Evolutionary conservation across 30 jellyfish, hydroid and myxozoan genomes (phyloP), one percentile per base, ranked within the genome.

Genomic region (Nemopilema nomurai): DNA sequence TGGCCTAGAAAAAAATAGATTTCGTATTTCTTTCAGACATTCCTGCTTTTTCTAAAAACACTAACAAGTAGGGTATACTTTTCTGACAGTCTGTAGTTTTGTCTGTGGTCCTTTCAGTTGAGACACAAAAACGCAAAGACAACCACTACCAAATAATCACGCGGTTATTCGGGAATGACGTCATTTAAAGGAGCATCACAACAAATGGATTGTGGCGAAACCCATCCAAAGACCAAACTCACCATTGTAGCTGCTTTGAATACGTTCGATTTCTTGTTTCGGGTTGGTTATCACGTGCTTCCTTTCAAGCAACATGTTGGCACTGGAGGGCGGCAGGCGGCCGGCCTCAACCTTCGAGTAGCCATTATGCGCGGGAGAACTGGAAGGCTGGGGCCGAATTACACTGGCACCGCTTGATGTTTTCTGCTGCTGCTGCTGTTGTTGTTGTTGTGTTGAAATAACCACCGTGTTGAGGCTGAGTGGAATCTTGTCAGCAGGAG

Each of bases 341-440:
- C 31, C 80, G 0, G 89, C 24, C 1, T 79, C 89, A 20, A 79
- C 74, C 73, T 67, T 79, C 22, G 93, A 70, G 68, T 16, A 84
- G 57, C 93, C 93, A 84, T 84, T 84, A 8, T 84, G 93, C 29
- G 75, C 19, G 26, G 90, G n/a, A 31, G 71, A 32, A 32, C 70
- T 74, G 49, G 91, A 87, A 0, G 91, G 21, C 71, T 87, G 96
- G 19, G 96, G 96, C 26, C 96, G 76, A 62, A 87, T 87, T 31
- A 87, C 96, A 69, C 88, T 87, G 77, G 79, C 90, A n/a, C 75
- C 79, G 1, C 70, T 31, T 1, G 83, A 67, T 13, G 51, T 30
- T 9, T 31, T 4, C 1, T 81, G 65, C 87, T 78, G 90, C 65
- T 51, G 68, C 65, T 52, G 68, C 33, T 63, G 84, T 70, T 82